Conservation (phyloP, 2,888 invertebrate species). For the Mechanitis mazaeus region DNA sequence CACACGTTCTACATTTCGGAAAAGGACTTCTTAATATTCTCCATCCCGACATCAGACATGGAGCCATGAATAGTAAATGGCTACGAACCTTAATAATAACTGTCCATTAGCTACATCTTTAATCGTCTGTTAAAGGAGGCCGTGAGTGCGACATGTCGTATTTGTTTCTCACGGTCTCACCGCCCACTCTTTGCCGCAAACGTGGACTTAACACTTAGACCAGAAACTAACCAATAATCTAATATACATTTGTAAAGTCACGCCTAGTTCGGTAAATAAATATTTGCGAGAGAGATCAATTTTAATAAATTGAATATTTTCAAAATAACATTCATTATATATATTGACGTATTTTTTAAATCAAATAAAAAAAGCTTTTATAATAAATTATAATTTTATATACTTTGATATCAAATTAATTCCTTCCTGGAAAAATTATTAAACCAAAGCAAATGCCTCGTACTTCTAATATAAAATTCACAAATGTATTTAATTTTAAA, state of each 20-base stretch:
- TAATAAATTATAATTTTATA: too few relatives aligned
- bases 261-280: slow-evolving; percentile 13
- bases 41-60: slow-evolving; percentile 14
- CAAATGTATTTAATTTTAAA: too few relatives aligned
- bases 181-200: slow-evolving; percentile 62
- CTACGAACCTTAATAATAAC: slow-evolving; percentile 47
- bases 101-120: slow-evolving; percentile 37
- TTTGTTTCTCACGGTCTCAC: slow-evolving; percentile 73
- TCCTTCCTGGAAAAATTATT: too few relatives aligned
- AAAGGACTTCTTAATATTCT: slow-evolving; percentile 17
- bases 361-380: too few relatives aligned
- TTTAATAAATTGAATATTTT: not conserved
- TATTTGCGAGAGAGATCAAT: not conserved
- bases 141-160: slow-evolving; percentile 58
- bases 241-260: slow-evolving; percentile 31
- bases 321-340: too few relatives aligned
- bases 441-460: too few relatives aligned
- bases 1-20: slow-evolving; percentile 15
- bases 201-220: slow-evolving; percentile 34
- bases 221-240: slow-evolving; percentile 35
- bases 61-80: slow-evolving; percentile 48
- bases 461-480: too few relatives aligned
- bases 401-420: too few relatives aligned
- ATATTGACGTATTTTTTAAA: too few relatives aligned
- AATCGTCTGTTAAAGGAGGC: slow-evolving; percentile 40